Evolutionary conservation across 2,797 vertebrate species (phyloP), one percentile per base, ranked within the genome.

Genomic region (Coluber constrictor): DNA sequence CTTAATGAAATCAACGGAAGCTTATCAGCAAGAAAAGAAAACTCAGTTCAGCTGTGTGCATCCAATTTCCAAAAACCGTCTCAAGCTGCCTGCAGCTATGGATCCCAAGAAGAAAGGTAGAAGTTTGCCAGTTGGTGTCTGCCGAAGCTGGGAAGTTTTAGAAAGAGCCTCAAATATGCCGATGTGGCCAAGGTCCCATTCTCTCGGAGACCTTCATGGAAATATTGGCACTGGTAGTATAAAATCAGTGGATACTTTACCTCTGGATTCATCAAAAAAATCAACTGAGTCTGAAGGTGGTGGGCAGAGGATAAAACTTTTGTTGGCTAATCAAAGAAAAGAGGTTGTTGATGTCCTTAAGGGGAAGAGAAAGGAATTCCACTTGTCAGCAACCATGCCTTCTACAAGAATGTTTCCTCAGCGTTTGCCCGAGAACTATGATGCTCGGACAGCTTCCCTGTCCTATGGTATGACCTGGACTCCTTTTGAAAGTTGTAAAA

Each of bases 121-220:
- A 95, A 98, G 96, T 94, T 96, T 98, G 29, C 98, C 98, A 0
- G 98, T 98, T 90, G 97, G 98, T 0, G 97, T 98, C 86, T 99
- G 98, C 94, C 98, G 98, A 95, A 99, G 98, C 97, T 99, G 98
- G 91, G 99, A 99, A 97, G 98, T 98, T 95, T 97, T 99, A 94
- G 98, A 98, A 55, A 98, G 96, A 12, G 96, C 97, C 2, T 96
- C 96, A 18, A 93, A 96, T 25, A 94, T 96, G 10, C 96, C 95
- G 12, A 27, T 66, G 0, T 99, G 98, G 98, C 99, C 98, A 94
- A 98, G 99, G 32, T 99, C 98, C 90, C 98, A 98, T 90, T 99
- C 99, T 3, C 97, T 99, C 94, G 98, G 99, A 57, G 98, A 99
- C 96, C 98, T 99, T 90, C 98, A 98, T 92, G 98, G 98, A 96